Evolutionary conservation across 2,888 invertebrate genomes (phyloP).

Genomic region (Synanthedon formicaeformis): DNA sequence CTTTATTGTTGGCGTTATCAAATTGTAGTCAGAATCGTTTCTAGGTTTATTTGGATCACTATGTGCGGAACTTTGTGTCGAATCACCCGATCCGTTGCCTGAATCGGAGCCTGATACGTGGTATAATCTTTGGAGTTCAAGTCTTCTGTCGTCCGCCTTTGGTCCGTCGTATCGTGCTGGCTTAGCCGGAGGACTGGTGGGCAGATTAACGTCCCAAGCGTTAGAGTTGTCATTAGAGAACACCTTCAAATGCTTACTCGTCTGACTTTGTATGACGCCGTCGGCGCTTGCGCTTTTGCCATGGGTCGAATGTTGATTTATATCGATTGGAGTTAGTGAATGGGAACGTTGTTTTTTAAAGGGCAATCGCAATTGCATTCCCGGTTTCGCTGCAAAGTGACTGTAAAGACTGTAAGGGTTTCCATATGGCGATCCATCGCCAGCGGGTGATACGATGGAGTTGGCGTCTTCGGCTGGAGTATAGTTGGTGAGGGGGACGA

Average conservation of each 20-base stretch:
- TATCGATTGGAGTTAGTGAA: constrained; percentile 76
- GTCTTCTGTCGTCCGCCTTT: constrained; percentile 71
- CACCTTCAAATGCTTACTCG: constrained; percentile 45
- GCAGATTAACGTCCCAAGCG: constrained; percentile 63
- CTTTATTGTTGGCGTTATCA: constrained; percentile 76
- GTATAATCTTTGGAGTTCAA: constrained; percentile 75
- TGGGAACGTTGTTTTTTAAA: constrained; percentile 78
- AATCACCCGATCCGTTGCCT: constrained; percentile 90
- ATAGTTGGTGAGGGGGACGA: constrained; percentile 82
- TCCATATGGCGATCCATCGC: constrained; percentile 38
- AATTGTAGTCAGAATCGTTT: constrained; percentile 64
- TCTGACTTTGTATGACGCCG: constrained; percentile 73
- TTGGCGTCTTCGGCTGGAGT: constrained; percentile 47
- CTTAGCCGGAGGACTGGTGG: constrained; percentile 73
- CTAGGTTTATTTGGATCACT: constrained; percentile 76
- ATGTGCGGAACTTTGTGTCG: constrained; percentile 77
- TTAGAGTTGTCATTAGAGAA: constrained; percentile 64
- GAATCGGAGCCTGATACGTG: constrained; percentile 90
- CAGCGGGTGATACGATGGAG: constrained; percentile 37
- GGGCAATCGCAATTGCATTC: constrained; percentile 46
- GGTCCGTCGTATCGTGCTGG: constrained; percentile 67
- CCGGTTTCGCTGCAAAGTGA: constrained; percentile 54
- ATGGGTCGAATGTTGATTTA: constrained; percentile 52
- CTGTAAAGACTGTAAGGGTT: constrained; percentile 64
- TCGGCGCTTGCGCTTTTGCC: constrained; percentile 79